phyloP scores from a whole-genome alignment of 1,140 invertebrate species.

The Schlechtendalia chinensis region DNA sequence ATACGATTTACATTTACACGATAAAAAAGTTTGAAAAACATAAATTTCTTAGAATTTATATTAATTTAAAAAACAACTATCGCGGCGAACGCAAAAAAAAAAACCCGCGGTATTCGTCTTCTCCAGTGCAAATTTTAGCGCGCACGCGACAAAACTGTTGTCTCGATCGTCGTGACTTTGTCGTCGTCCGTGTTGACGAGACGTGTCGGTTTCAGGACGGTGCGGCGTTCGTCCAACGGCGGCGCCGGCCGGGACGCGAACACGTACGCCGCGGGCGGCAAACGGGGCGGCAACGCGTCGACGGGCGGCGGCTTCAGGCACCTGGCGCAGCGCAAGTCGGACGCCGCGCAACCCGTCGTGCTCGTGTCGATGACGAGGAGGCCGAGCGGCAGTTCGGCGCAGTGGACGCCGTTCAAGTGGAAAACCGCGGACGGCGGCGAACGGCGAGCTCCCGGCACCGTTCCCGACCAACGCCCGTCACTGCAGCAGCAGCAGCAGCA shows the following conservation, averaged over 20 bases:
- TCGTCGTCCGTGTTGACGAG: no score
- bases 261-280: background rate
- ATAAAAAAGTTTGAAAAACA: no score
- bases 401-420: constrained; percentile 53
- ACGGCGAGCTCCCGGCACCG: background rate
- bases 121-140: no score
- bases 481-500: background rate
- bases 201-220: background rate
- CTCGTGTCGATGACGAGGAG: constrained; percentile 34
- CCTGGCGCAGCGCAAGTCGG: constrained; percentile 27
- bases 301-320: constrained; percentile 50
- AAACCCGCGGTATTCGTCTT: no score
- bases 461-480: no score
- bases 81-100: no score
- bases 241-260: background rate
- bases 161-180: no score
- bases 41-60: no score
- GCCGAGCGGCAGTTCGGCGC: constrained; percentile 50
- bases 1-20: no score
- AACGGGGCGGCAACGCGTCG: background rate
- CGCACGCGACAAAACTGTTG: no score
- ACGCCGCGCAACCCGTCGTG: constrained; percentile 23
- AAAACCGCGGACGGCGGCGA: constrained; percentile 46
- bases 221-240: background rate
- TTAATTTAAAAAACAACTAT: no score